Conservation (phyloP, 1,140 invertebrate genomes). For the Diprion similis region DNA sequence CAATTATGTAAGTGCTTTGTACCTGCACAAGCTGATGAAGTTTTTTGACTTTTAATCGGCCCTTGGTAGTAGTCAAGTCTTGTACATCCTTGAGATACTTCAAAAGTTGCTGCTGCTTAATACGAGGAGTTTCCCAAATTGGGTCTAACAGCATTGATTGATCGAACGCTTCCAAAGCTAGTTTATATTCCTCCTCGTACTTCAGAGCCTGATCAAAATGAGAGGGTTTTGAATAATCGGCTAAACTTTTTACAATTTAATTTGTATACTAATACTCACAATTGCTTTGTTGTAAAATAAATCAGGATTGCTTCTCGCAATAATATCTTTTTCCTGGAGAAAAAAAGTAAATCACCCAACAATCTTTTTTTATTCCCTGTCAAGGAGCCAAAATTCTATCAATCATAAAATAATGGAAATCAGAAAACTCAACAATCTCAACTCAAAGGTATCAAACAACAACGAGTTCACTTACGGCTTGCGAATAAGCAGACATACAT, state of each 20-base stretch:
- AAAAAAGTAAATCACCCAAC: conserved; percentile 20
- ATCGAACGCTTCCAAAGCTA: conserved; percentile 74
- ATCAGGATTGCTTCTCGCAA: conserved; percentile 78
- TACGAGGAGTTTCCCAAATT: conserved; percentile 72
- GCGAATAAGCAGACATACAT: conserved; percentile 81
- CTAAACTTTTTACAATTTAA: conserved; percentile 18
- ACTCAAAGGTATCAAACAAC: conserved; percentile 17
- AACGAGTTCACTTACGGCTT: conserved; percentile 70
- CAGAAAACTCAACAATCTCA: conserved; percentile 10
- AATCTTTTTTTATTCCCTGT: conserved; percentile 11
- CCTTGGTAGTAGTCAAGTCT: conserved; percentile 70
- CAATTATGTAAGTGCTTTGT: conserved; percentile 29
- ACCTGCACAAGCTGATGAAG: conserved; percentile 72
- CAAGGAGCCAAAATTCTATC: conserved; percentile 12
- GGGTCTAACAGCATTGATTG: conserved; percentile 75
- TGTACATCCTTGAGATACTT: conserved; percentile 74
- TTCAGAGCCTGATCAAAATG: conserved; percentile 71
- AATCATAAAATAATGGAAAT: neutral
- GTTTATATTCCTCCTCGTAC: conserved; percentile 80
- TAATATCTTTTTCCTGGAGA: conserved; percentile 74
- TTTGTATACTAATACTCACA: conserved; percentile 64
- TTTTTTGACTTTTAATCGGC: conserved; percentile 78
- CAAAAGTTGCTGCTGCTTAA: conserved; percentile 68
- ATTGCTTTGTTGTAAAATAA: conserved; percentile 87
- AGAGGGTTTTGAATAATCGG: conserved; percentile 16